These are phyloP conservation scores for Papilio dardanus DNA, from an alignment of 1,140 invertebrate species.

Conservation along the genomic window DNA sequence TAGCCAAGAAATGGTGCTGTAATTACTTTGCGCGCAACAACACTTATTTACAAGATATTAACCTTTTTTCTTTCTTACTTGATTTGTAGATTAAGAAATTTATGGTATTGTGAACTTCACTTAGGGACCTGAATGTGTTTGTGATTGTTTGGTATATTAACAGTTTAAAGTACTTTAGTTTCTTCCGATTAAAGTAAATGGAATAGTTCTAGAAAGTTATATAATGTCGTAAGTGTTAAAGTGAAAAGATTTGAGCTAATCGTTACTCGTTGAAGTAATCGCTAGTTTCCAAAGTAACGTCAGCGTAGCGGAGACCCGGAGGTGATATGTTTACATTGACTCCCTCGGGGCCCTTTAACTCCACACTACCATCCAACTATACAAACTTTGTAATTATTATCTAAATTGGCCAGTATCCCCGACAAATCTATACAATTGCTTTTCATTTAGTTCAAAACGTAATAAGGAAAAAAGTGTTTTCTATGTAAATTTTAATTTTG, in stretches of 20 bases:
- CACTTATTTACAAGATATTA: conserved; percentile 18
- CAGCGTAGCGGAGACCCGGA: not conserved
- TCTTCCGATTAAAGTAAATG: not conserved
- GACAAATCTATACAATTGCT: not conserved
- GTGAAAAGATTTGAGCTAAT: conserved; percentile 15
- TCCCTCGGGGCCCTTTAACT: conserved; percentile 9
- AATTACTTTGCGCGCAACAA: conserved; percentile 5
- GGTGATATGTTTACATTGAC: conserved; percentile 13
- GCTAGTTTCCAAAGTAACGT: conserved; percentile 15
- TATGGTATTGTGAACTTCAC: too few relatives aligned
- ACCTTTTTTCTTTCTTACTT: not conserved
- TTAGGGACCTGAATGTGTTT: too few relatives aligned
- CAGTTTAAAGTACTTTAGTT: not conserved
- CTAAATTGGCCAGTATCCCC: not conserved
- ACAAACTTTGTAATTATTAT: conserved; percentile 23
- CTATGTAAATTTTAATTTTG: too few relatives aligned
- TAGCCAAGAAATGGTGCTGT: conserved; percentile 20
- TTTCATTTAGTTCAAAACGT: not conserved
- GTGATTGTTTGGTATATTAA: too few relatives aligned
- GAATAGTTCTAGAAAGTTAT: not conserved
- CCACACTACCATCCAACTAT: conserved; percentile 6
- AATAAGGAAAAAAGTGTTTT: not conserved
- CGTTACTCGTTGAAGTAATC: conserved; percentile 6
- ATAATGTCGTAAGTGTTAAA: not conserved
- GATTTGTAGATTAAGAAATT: not conserved